Conservation (phyloP, 2,113 vertebrate genomes). For the Tautogolabrus adspersus region DNA sequence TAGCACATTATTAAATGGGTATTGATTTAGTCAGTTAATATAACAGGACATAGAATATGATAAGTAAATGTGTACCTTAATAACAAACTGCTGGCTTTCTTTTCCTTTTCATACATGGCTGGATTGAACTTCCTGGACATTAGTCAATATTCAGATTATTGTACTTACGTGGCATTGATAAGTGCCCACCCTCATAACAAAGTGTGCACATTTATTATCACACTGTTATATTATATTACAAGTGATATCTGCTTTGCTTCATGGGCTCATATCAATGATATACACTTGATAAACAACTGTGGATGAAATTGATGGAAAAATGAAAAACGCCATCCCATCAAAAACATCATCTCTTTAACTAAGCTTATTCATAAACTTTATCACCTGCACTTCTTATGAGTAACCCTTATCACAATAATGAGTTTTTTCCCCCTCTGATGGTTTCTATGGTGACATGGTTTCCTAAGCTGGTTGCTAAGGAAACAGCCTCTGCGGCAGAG, state of each 20-base stretch:
- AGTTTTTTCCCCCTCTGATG: conserved; percentile 43
- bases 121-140: background rate
- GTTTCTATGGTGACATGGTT: conserved; percentile 91
- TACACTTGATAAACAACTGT: background rate
- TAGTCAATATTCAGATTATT: background rate
- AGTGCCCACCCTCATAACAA: too few species aligned
- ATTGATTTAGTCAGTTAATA: conserved; percentile 26
- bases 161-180: background rate
- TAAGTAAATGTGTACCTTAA: too few species aligned
- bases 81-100: too few species aligned
- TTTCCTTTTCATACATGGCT: background rate
- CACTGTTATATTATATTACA: too few species aligned
- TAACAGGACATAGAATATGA: background rate
- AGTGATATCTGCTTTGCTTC: background rate
- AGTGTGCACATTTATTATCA: too few species aligned
- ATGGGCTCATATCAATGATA: background rate
- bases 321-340: background rate
- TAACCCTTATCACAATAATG: background rate
- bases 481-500: conserved; percentile 88
- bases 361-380: conserved; percentile 38
- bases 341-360: conserved; percentile 11
- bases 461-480: conserved; percentile 92
- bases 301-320: background rate
- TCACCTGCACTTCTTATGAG: background rate
- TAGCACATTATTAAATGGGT: conserved; percentile 48